Base-by-base conservation (phyloP, 53 echinoderm and acorn worm genomes). In the Apostichopus leukothele region DNA sequence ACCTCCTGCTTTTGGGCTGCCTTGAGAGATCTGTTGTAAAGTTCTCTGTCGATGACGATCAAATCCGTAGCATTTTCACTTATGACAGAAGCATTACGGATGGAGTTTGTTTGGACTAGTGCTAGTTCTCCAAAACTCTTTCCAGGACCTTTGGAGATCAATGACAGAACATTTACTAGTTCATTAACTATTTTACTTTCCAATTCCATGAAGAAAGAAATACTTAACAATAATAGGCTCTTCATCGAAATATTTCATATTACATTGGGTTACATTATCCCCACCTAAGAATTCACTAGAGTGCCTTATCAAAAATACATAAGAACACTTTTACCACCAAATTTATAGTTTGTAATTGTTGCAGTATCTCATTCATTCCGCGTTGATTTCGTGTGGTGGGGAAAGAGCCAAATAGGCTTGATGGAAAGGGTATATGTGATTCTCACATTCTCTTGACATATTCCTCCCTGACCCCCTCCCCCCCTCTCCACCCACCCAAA, bases 111-210 rank as follows among this genome's bases (percentile, higher is more conserved):
- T 87, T 99, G 96, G 1, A 99, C 95, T 74, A 99, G 86, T 16
- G 99, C 99, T 52, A 99, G 75, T 79, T 99, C 99, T 12, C 99
- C 99, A 50, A 96, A 99, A 83, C 99, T 96, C 73, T 96, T 96
- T 25, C 99, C 99, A 6, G 94, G 88, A 83, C 93, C 99, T 99
- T 18, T 5, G 78, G 16, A 60, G 39, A 76, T 76, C 8, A 52
- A 76, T 39, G 39, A 3, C 39, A 39, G 39, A 39, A 39, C 39
- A 39, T 39, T 39, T 39, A 39, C 39, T 39, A 39, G 39, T 39
- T 39, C 39, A 39, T 39, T 39, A 3, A 39, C 39, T 39, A 4
- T 68, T 68, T 13, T 16, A 68, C 71, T 68, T 68, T n/a, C 71
- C 71, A 68, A 68, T 16, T 19, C 12, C 78, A n/a, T n/a, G 19